phyloP scores from a whole-genome alignment of 2,797 vertebrate genomes.

The Protosalanx chinensis region DNA sequence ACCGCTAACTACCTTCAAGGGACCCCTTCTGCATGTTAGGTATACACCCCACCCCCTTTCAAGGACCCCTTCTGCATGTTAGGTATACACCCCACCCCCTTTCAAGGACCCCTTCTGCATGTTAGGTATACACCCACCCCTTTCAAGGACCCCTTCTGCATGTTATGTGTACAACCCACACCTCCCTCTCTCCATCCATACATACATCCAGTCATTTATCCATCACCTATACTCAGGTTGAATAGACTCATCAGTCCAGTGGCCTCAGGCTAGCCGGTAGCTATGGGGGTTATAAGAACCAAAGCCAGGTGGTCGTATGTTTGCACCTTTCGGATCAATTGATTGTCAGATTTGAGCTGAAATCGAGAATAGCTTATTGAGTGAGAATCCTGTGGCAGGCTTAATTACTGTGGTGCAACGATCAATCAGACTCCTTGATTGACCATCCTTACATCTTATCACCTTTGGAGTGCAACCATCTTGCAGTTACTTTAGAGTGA shows the following conservation, averaged over 20 bases:
- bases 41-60: conserved; percentile 50
- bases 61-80: no score
- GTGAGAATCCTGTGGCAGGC: conserved; percentile 29
- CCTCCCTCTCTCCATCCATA: neutral
- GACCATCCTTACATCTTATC: conserved; percentile 24
- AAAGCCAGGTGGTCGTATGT: conserved; percentile 48
- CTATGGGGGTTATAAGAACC: neutral
- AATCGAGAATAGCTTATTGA: conserved; percentile 47
- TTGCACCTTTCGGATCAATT: conserved; percentile 41
- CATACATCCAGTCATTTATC: neutral
- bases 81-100: no score
- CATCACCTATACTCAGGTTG: neutral
- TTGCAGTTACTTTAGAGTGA: conserved; percentile 14
- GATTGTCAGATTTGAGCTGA: conserved; percentile 40
- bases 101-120: no score
- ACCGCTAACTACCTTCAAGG: conserved; percentile 89
- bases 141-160: conserved; percentile 89
- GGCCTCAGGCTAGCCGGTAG: neutral
- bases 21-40: conserved; percentile 90
- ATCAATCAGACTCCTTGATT: conserved; percentile 25
- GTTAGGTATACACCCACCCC: conserved; percentile 58
- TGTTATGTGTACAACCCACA: conserved; percentile 79
- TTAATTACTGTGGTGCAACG: conserved; percentile 31
- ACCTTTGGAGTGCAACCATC: conserved; percentile 6
- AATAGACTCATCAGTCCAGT: neutral